These are phyloP conservation scores for Acrobasis repandana DNA, from an alignment of 2,888 invertebrate genomes.

Conservation along the genomic window DNA sequence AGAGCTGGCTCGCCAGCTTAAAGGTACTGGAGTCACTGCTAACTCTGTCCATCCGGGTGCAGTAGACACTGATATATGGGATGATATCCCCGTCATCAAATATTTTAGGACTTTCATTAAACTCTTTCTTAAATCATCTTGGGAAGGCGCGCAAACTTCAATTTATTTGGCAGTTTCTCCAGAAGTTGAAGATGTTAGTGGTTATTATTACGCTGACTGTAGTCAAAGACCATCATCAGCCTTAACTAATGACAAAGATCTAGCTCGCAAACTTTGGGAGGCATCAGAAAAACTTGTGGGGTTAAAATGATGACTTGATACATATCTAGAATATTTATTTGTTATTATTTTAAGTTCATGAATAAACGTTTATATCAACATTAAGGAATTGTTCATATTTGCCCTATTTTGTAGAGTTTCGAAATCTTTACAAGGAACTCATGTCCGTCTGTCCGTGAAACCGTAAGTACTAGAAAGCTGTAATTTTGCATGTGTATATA, in stretches of 20 bases:
- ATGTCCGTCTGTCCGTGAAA: too few relatives aligned
- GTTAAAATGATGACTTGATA: constrained; percentile 40
- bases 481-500: too few relatives aligned
- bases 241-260: constrained; percentile 69
- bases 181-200: constrained; percentile 79
- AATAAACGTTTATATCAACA: too few relatives aligned
- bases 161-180: constrained; percentile 81
- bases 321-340: too few relatives aligned
- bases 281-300: constrained; percentile 80
- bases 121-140: constrained; percentile 46
- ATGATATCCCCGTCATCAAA: constrained; percentile 29
- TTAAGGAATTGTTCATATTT: too few relatives aligned
- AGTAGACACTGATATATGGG: background rate
- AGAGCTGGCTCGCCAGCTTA: constrained; percentile 86
- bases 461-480: too few relatives aligned
- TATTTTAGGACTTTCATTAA: constrained; percentile 40
- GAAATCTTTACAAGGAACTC: too few relatives aligned
- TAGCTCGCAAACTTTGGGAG: constrained; percentile 85
- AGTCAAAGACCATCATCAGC: constrained; percentile 58
- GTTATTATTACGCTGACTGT: constrained; percentile 85
- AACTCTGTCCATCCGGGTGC: constrained; percentile 91
- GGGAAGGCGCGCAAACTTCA: constrained; percentile 76
- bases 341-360: too few relatives aligned
- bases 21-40: constrained; percentile 86
- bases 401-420: too few relatives aligned